Percentiles rank a stretch among this genome's conserved stretches.
Conservation (phyloP, 2,113 vertebrate genomes). For the Arizona elegans region DNA sequence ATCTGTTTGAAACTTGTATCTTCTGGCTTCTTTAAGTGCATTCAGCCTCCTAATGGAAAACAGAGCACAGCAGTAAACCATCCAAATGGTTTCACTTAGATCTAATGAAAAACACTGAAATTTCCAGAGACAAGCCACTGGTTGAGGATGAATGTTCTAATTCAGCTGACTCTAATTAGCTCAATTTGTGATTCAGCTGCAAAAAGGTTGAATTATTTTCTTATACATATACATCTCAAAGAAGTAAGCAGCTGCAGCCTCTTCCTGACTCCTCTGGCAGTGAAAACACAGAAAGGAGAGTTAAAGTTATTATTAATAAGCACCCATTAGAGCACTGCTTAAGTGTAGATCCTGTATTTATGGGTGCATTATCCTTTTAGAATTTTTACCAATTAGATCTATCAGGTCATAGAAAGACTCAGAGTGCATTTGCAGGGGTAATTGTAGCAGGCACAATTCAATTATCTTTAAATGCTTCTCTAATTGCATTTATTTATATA, state of each 20-base stretch:
- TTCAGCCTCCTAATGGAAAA: constrained; percentile 1
- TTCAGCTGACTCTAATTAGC: constrained; percentile 31
- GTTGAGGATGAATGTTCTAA: constrained; percentile 24
- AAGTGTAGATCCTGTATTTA: constrained; percentile 52
- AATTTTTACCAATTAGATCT: constrained; percentile 54
- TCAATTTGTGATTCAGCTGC: constrained; percentile 11
- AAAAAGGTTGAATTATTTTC: constrained; percentile 10
- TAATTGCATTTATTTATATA: constrained; percentile 21
- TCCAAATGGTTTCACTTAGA: constrained; percentile 24
- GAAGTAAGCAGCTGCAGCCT: constrained; percentile 10
- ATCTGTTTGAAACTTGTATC: background rate
- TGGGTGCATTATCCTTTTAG: constrained; percentile 45
- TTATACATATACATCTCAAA: background rate
- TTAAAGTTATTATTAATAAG: constrained; percentile 47
- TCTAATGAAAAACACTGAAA: constrained; percentile 32
- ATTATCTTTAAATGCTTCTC: constrained; percentile 53
- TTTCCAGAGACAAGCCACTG: constrained; percentile 14
- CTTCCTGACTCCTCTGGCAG: constrained; percentile 28
- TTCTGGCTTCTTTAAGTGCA: constrained; percentile 9
- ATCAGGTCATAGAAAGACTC: constrained; percentile 56
- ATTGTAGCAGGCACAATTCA: constrained; percentile 48
- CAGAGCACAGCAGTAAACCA: background rate
- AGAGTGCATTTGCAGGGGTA: constrained; percentile 45
- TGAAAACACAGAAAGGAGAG: background rate
- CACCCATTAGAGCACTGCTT: constrained; percentile 31